These are phyloP conservation scores for Sakesphorus luctuosus DNA, from an alignment of 2,113 vertebrate species.

Conservation along the genomic window DNA sequence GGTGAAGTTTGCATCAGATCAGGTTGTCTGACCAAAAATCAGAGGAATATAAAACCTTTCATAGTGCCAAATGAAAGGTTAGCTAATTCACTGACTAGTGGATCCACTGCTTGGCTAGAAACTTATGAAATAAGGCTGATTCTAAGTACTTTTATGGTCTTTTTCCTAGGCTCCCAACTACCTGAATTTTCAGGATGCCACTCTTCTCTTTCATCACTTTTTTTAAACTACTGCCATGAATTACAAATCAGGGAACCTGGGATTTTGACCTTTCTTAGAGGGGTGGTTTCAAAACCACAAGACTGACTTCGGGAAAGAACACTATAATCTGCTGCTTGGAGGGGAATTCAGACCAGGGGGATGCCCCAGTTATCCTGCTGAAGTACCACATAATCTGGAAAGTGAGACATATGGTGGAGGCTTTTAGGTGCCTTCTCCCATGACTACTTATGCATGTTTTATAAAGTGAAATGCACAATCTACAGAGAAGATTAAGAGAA, in stretches of 20 bases:
- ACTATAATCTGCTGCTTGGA: accelerated
- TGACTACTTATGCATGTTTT: not conserved
- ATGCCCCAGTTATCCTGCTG: accelerated
- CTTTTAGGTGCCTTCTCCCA: not conserved
- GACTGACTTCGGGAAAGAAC: not conserved
- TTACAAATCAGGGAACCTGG: not conserved
- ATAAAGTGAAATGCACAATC: not conserved
- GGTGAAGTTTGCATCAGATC: not conserved
- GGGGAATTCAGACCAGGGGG: not conserved
- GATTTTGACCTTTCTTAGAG: not conserved
- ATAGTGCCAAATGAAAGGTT: not conserved
- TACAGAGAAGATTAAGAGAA: not conserved
- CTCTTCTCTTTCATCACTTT: accelerated
- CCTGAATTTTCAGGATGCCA: not conserved
- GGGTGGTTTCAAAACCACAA: not conserved
- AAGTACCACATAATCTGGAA: not conserved
- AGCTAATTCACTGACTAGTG: not conserved
- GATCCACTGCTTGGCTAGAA: not conserved
- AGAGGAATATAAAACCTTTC: not conserved
- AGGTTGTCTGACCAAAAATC: not conserved
- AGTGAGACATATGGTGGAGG: not conserved
- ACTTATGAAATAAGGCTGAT: not conserved
- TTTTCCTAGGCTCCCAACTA: not conserved
- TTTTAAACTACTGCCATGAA: not conserved
- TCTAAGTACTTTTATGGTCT: not conserved